Evolutionary conservation across 2,797 vertebrate genomes (phyloP), one percentile per base, ranked within the genome.

Genomic region (Momotus momota): DNA sequence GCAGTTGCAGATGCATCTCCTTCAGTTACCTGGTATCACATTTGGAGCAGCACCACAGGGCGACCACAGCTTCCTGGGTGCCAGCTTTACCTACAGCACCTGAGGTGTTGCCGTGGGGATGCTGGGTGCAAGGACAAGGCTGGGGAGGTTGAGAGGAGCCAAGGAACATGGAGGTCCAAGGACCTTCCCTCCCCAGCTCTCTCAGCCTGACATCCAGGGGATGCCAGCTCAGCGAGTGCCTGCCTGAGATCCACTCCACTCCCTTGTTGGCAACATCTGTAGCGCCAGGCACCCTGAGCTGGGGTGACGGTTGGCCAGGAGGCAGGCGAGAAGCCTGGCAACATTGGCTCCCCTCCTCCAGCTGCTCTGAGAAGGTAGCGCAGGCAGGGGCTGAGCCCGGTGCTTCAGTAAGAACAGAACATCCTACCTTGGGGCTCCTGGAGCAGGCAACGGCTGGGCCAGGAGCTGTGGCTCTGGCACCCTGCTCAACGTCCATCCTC

Each of bases 261-360:
- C 29, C 11, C 9, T 74, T 83, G 18, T 55, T 2, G 3, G 45
- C 40, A 48, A 16, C 31, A 48, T 29, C 49, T 57, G 41, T 11
- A 40, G 54, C 9, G 19, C 31, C 7, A 19, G 57, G 31, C 1
- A 0, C 38, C 33, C 57, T 0, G 4, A 45, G 26, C 12, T 33
- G 26, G 35, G 19, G 21, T 48, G 55, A 83, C 1, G 0, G 40
- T 72, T 1, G 0, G 6, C 33, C 62, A n/a, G 48, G n/a, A 67
- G 38, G 33, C 52, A 66, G 46, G 48, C 11, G 20, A n/a, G 72
- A 67, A 93, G 29, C 58, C 33, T 55, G 72, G 43, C 29, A 48
- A 93, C 2, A 0, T 46, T 0, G 0, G 15, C 10, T 71, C 48
- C 41, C 78, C 78, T 90, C 94, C 85, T 88, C 69, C 86, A 64